These are phyloP conservation scores for Acanthacorydalis orientalis DNA, from an alignment of 2,888 invertebrate genomes.

Conservation along the genomic window DNA sequence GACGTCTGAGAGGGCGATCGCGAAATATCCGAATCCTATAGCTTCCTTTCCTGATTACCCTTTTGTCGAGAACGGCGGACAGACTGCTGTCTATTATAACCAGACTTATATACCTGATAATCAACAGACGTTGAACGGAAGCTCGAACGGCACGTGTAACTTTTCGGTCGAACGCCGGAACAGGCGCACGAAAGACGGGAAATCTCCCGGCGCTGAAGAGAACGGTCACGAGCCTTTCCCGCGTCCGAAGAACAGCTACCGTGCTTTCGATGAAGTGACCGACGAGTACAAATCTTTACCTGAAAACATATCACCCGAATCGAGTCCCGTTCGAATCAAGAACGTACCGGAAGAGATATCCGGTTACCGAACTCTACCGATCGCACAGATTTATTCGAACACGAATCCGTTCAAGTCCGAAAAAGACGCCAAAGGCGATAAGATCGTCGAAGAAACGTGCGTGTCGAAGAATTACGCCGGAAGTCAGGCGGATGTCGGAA, in stretches of 20 bases:
- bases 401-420: slow-evolving; percentile 1
- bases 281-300: slow-evolving; percentile 26
- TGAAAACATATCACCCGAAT: slow-evolving; percentile 19
- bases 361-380: slow-evolving; percentile 2
- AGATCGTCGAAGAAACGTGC: neutral
- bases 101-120: slow-evolving; percentile 6
- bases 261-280: slow-evolving; percentile 2
- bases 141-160: too few relatives aligned
- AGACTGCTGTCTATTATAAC: slow-evolving; percentile 7
- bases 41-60: slow-evolving; percentile 9
- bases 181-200: neutral
- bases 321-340: slow-evolving; percentile 20
- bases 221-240: neutral
- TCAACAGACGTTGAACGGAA: neutral
- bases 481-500: neutral
- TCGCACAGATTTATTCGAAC: neutral
- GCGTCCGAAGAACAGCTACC: neutral
- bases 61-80: slow-evolving; percentile 5
- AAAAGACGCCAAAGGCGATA: neutral
- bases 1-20: neutral
- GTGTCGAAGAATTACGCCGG: neutral
- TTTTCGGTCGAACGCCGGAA: too few relatives aligned
- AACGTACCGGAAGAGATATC: slow-evolving; percentile 8
- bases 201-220: neutral
- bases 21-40: slow-evolving; percentile 6